These are phyloP conservation scores for Dendrocopos noguchii DNA, from an alignment of 2,113 vertebrate genomes.

Conservation along the genomic window DNA sequence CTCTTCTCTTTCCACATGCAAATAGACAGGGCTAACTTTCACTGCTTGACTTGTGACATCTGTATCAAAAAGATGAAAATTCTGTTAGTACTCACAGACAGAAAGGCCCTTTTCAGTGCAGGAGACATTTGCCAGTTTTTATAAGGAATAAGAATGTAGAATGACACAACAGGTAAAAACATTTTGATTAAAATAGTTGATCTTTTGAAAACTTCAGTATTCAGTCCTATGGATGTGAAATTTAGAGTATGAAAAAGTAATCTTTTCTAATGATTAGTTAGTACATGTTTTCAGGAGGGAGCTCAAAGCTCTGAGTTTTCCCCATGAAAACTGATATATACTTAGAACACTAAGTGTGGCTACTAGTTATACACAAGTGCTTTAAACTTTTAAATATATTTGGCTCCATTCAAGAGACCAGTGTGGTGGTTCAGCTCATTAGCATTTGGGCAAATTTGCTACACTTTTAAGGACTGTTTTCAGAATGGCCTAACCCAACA, in stretches of 20 bases:
- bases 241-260: not conserved
- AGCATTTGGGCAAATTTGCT: slow-evolving; percentile 75
- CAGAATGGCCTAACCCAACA: slow-evolving; percentile 48
- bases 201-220: not conserved
- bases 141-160: not conserved
- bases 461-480: slow-evolving; percentile 74
- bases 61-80: not conserved
- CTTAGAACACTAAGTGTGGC: slow-evolving; percentile 43
- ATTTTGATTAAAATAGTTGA: not conserved
- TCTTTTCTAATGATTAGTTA: slow-evolving; percentile 2
- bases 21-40: not conserved
- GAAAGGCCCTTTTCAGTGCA: not conserved
- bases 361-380: slow-evolving; percentile 38
- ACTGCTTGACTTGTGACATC: not conserved
- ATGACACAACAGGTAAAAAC: not conserved
- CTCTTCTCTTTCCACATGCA: not conserved
- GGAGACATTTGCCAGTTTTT: not conserved
- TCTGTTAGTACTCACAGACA: not conserved
- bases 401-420: slow-evolving; percentile 33
- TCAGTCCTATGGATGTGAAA: not conserved
- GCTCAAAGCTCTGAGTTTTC: not conserved
- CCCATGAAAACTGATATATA: slow-evolving; percentile 45
- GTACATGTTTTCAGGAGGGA: slow-evolving; percentile 4
- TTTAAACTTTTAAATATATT: slow-evolving; percentile 59
- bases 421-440: slow-evolving; percentile 66